Evolutionary conservation across 2,113 vertebrate genomes (phyloP).

Genomic region (Corydoras sp.): DNA sequence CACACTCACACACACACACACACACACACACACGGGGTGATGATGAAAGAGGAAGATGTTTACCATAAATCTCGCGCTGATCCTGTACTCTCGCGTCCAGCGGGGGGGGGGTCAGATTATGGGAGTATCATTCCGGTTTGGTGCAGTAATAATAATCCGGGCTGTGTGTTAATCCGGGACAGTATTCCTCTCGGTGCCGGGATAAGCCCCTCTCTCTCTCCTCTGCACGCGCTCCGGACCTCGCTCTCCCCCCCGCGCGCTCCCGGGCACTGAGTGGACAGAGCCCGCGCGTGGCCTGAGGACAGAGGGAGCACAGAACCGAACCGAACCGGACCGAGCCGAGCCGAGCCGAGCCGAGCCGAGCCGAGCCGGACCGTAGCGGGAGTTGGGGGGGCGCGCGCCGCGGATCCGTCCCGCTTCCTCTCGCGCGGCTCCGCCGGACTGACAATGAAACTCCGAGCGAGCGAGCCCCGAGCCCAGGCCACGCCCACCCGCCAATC

Average conservation of each 20-base stretch:
- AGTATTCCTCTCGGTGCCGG: background rate
- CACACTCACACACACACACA: background rate
- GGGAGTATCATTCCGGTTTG: background rate
- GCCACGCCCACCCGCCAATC: slow-evolving; percentile 61
- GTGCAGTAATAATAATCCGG: background rate
- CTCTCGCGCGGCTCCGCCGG: background rate
- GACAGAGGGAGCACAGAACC: background rate
- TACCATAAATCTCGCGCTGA: background rate
- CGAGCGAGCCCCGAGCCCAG: background rate
- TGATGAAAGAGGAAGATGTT: background rate
- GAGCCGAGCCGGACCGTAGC: too few relatives aligned
- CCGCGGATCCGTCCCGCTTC: background rate
- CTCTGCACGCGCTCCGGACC: too few relatives aligned
- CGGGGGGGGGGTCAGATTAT: background rate
- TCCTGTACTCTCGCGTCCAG: background rate
- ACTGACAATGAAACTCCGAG: background rate
- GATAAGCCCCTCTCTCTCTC: background rate
- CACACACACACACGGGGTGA: background rate
- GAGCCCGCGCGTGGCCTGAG: too few relatives aligned
- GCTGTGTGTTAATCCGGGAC: background rate
- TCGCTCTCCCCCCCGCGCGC: too few relatives aligned
- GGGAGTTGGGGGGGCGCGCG: background rate
- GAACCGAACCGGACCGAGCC: background rate
- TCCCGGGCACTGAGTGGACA: too few relatives aligned
- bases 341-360: background rate